These are phyloP conservation scores for Lepeophtheirus salmonis DNA, from an alignment of 1,140 invertebrate species.

Conservation along the genomic window DNA sequence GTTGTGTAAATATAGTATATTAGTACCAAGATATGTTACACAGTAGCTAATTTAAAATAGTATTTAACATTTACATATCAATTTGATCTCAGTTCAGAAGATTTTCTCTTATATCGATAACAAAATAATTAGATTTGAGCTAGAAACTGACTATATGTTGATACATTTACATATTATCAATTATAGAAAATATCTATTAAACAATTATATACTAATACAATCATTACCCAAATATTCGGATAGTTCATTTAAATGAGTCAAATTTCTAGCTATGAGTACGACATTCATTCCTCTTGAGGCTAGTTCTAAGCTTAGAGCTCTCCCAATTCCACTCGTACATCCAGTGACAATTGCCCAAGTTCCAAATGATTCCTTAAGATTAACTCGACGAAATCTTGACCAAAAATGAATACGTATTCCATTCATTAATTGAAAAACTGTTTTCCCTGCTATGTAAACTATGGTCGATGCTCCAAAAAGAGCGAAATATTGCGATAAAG, in stretches of 20 bases:
- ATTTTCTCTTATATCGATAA: too few relatives aligned
- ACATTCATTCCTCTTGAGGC: constrained; percentile 22
- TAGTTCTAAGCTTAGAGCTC: constrained; percentile 32
- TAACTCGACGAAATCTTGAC: neutral
- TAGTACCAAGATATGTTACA: too few relatives aligned
- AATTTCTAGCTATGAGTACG: neutral
- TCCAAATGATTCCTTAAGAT: neutral
- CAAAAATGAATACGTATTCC: neutral
- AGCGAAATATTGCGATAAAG: neutral
- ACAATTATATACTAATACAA: too few relatives aligned
- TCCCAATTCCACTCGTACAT: constrained; percentile 35
- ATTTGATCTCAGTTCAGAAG: too few relatives aligned
- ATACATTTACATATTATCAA: too few relatives aligned
- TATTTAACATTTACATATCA: too few relatives aligned
- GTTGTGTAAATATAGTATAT: too few relatives aligned
- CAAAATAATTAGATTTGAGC: too few relatives aligned
- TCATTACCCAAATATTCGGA: neutral
- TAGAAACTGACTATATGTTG: too few relatives aligned
- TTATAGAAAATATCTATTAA: too few relatives aligned
- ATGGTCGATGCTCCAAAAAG: neutral
- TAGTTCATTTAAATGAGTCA: neutral
- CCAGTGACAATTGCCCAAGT: constrained; percentile 32
- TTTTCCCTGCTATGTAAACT: neutral
- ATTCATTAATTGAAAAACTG: neutral
- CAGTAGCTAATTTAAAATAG: too few relatives aligned